Evolutionary conservation across 2,888 invertebrate genomes (phyloP).

Genomic region (Pardosa pseudoannulata): DNA sequence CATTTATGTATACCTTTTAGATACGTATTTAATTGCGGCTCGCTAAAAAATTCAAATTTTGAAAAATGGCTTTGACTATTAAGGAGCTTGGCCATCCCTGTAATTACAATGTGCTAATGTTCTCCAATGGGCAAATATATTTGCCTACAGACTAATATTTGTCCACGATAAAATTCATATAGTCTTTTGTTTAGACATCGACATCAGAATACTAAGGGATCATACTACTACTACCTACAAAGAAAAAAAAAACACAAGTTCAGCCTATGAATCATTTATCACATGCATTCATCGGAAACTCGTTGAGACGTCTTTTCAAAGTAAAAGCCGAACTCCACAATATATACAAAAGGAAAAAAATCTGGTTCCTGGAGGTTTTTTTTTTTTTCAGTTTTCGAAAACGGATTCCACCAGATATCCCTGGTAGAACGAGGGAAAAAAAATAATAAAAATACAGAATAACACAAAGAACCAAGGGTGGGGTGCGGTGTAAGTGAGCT

Average conservation of each 20-base stretch:
- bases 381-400: slow-evolving; percentile 18
- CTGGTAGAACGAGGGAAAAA: background rate
- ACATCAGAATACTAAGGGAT: background rate
- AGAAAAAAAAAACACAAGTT: background rate
- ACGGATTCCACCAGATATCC: slow-evolving; percentile 54
- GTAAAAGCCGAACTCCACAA: slow-evolving; percentile 47
- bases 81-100: too few relatives aligned
- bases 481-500: background rate
- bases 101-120: too few relatives aligned
- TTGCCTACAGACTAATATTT: background rate
- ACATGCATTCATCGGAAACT: slow-evolving; percentile 30
- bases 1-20: too few relatives aligned
- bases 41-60: too few relatives aligned
- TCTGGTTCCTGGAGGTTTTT: background rate
- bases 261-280: slow-evolving; percentile 51
- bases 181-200: background rate
- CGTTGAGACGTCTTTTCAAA: slow-evolving; percentile 45
- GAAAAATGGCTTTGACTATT: too few relatives aligned
- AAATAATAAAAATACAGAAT: slow-evolving; percentile 13
- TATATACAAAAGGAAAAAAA: background rate
- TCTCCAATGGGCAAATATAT: too few relatives aligned
- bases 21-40: too few relatives aligned
- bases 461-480: background rate
- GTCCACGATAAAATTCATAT: background rate
- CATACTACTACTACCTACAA: background rate